These are phyloP conservation scores for Oxyteleia sp. DNA, from an alignment of 2,888 invertebrate genomes.

Conservation along the genomic window DNA sequence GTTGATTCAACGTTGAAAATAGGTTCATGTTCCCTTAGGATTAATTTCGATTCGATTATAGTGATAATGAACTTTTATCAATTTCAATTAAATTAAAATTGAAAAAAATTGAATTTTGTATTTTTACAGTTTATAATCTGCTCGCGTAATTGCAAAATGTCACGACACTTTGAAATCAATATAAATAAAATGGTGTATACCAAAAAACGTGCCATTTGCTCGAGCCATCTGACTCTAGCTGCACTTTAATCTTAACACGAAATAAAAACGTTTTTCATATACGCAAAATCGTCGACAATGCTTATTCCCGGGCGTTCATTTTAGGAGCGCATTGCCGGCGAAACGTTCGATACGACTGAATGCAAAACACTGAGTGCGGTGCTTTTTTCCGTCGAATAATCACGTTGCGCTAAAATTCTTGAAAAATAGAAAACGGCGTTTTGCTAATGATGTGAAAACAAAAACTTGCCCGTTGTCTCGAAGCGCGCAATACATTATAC, in stretches of 20 bases:
- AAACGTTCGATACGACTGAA: conserved; percentile 29
- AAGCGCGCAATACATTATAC: conserved; percentile 38
- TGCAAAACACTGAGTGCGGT: conserved; percentile 25
- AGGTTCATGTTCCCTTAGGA: no score
- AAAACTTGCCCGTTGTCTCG: conserved; percentile 36
- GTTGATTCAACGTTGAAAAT: no score
- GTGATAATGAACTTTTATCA: no score
- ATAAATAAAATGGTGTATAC: no score
- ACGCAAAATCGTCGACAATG: conserved; percentile 2
- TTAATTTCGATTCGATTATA: no score
- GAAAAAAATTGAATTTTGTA: no score
- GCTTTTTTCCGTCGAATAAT: conserved; percentile 40
- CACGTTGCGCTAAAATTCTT: conserved; percentile 35
- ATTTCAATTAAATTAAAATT: no score
- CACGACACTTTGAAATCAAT: no score
- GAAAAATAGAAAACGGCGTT: conserved; percentile 37
- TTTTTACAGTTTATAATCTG: no score
- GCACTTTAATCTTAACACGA: conserved; percentile 2
- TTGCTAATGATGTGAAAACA: conserved; percentile 57
- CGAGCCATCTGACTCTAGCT: background rate
- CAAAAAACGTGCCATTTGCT: no score
- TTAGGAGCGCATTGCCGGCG: conserved; percentile 20
- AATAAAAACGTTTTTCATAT: conserved; percentile 5
- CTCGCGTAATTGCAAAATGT: no score
- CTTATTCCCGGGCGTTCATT: conserved; percentile 10